Conservation (phyloP, 2,797 vertebrate species). For the Glyptemys insculpta region DNA sequence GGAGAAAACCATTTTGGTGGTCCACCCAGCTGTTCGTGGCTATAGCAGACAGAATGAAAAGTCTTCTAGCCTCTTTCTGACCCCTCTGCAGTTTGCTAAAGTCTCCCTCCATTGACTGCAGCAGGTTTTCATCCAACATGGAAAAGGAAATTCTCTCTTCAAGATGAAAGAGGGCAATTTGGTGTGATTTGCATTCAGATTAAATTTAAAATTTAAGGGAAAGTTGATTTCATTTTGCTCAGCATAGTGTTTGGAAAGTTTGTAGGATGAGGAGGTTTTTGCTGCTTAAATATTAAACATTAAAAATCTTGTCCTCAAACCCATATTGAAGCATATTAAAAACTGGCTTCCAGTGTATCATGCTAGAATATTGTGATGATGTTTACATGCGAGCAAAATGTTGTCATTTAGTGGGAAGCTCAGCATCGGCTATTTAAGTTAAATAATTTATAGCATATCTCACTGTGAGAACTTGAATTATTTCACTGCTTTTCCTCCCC, state of each 20-base stretch:
- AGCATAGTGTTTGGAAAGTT: constrained; percentile 10
- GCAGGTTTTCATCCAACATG: neutral
- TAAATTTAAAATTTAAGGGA: constrained; percentile 20
- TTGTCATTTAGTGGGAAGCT: constrained; percentile 27
- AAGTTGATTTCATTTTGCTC: constrained; percentile 20
- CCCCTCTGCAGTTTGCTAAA: constrained; percentile 26
- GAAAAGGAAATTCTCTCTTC: neutral
- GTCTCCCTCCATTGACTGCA: neutral
- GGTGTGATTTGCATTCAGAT: neutral
- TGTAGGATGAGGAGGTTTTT: constrained; percentile 1
- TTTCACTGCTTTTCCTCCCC: neutral
- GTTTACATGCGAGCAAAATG: constrained; percentile 17
- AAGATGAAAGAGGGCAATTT: neutral
- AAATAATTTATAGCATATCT: neutral
- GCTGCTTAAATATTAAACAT: constrained; percentile 31
- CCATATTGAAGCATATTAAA: constrained; percentile 37
- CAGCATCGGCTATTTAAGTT: constrained; percentile 36
- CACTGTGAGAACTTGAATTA: constrained; percentile 15
- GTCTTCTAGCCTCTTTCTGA: constrained; percentile 23
- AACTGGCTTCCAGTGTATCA: neutral
- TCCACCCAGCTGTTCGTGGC: too few relatives aligned
- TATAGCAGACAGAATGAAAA: too few relatives aligned
- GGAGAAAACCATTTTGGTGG: too few relatives aligned
- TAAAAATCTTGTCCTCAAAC: constrained; percentile 7
- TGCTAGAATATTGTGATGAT: neutral